Conservation (phyloP, 1,140 invertebrate species). For the Oncopodura yosiiana region DNA sequence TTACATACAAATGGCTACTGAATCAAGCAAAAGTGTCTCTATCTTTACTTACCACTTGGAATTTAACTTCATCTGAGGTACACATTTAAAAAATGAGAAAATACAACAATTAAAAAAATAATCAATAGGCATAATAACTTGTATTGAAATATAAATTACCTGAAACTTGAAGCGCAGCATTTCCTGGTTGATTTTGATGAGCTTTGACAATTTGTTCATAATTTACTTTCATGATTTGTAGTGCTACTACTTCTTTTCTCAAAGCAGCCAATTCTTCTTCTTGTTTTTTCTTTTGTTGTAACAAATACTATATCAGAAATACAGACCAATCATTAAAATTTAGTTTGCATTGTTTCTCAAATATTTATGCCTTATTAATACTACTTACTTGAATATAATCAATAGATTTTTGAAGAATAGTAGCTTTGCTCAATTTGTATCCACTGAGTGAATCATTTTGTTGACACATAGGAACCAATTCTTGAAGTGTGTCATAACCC, state of each 20-base stretch:
- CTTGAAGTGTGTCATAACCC: constrained; percentile 83
- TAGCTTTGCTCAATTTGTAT: constrained; percentile 93
- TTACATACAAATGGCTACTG: background rate
- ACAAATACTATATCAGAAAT: constrained; percentile 68
- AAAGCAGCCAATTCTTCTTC: constrained; percentile 83
- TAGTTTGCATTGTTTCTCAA: too few species aligned
- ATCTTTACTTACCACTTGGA: constrained; percentile 68
- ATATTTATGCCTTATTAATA: too few species aligned
- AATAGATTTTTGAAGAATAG: constrained; percentile 83
- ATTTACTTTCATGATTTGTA: constrained; percentile 85
- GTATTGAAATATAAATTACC: too few species aligned
- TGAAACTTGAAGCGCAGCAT: constrained; percentile 74
- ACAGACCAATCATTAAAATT: constrained; percentile 38
- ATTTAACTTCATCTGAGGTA: constrained; percentile 91
- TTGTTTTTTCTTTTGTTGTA: constrained; percentile 84
- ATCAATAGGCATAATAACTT: too few species aligned
- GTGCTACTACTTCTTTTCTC: constrained; percentile 87
- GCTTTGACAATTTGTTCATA: constrained; percentile 94
- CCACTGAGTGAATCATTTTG: constrained; percentile 69
- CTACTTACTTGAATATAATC: constrained; percentile 60
- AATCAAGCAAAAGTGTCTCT: background rate
- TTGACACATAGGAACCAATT: constrained; percentile 83
- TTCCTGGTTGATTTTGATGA: constrained; percentile 82
- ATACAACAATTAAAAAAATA: too few species aligned
- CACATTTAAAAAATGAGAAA: too few species aligned